Evolutionary conservation across 2,888 invertebrate genomes (phyloP).

Genomic region (Synanthedon formicaeformis): DNA sequence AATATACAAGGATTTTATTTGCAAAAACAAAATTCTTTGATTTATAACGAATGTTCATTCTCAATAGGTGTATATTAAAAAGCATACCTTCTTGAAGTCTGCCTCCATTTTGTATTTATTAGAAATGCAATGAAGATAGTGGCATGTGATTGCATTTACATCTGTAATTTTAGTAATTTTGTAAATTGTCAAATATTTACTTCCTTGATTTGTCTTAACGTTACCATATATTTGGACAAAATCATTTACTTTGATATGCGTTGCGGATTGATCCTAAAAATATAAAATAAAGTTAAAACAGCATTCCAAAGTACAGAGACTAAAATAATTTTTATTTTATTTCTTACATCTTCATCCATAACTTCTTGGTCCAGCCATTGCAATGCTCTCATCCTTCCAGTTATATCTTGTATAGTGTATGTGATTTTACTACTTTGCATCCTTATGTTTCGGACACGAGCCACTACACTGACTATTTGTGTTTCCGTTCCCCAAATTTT

Average conservation of each 20-base stretch:
- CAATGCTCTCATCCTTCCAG: slow-evolving; percentile 61
- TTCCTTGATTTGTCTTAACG: slow-evolving; percentile 61
- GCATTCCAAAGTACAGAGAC: not conserved
- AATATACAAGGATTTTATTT: too few relatives aligned
- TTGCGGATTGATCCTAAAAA: slow-evolving; percentile 54
- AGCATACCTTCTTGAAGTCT: slow-evolving; percentile 54
- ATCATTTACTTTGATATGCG: slow-evolving; percentile 62
- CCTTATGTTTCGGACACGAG: slow-evolving; percentile 49
- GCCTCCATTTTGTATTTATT: slow-evolving; percentile 64
- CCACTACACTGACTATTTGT: slow-evolving; percentile 56
- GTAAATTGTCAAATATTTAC: slow-evolving; percentile 60
- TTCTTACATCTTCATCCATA: slow-evolving; percentile 57
- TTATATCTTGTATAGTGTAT: slow-evolving; percentile 64
- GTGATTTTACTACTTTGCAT: slow-evolving; percentile 65
- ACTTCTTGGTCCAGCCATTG: slow-evolving; percentile 62
- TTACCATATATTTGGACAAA: slow-evolving; percentile 62
- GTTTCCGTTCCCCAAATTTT: slow-evolving; percentile 66
- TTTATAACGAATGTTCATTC: too few relatives aligned
- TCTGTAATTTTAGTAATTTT: slow-evolving; percentile 59
- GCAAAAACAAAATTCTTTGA: too few relatives aligned
- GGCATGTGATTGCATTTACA: slow-evolving; percentile 62
- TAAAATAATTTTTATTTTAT: not conserved
- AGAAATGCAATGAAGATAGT: slow-evolving; percentile 61
- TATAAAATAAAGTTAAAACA: not conserved
- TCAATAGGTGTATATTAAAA: not conserved